These are phyloP conservation scores for Eupithecia dodoneata DNA, from an alignment of 2,888 invertebrate species.

Conservation along the genomic window DNA sequence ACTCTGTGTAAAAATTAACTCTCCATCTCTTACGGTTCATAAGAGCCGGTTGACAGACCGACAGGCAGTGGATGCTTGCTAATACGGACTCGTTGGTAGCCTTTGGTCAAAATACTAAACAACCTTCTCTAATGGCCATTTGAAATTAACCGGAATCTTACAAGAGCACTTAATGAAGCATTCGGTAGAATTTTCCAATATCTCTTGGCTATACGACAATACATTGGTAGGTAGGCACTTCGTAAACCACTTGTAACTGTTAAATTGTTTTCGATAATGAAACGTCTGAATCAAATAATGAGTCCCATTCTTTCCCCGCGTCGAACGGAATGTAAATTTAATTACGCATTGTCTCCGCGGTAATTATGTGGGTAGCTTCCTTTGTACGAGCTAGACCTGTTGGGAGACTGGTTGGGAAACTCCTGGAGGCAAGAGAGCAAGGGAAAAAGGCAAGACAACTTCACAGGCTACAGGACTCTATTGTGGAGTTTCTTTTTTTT, in stretches of 20 bases:
- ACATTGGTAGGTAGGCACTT: background rate
- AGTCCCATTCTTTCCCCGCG: constrained; percentile 22
- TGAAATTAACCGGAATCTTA: background rate
- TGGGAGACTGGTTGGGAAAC: constrained; percentile 20
- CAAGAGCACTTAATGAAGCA: background rate
- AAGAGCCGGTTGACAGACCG: too few species aligned
- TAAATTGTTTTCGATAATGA: constrained; percentile 13
- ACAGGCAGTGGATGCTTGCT: too few species aligned
- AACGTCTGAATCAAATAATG: constrained; percentile 20
- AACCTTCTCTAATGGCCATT: background rate
- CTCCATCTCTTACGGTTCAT: too few species aligned
- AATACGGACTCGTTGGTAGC: too few species aligned
- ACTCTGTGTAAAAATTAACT: too few species aligned
- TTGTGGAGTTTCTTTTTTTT: background rate
- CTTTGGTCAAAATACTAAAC: too few species aligned
- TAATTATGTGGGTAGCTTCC: constrained; percentile 33
- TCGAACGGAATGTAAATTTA: constrained; percentile 34
- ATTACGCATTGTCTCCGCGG: constrained; percentile 28
- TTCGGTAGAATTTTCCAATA: background rate
- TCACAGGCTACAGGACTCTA: background rate
- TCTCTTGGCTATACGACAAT: background rate
- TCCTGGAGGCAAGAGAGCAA: background rate
- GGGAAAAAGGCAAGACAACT: background rate
- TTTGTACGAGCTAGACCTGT: constrained; percentile 12
- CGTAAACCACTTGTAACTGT: background rate